Evolutionary conservation across 2,797 vertebrate genomes (phyloP), one percentile per base, ranked within the genome.

Genomic region (Coreius guichenoti): DNA sequence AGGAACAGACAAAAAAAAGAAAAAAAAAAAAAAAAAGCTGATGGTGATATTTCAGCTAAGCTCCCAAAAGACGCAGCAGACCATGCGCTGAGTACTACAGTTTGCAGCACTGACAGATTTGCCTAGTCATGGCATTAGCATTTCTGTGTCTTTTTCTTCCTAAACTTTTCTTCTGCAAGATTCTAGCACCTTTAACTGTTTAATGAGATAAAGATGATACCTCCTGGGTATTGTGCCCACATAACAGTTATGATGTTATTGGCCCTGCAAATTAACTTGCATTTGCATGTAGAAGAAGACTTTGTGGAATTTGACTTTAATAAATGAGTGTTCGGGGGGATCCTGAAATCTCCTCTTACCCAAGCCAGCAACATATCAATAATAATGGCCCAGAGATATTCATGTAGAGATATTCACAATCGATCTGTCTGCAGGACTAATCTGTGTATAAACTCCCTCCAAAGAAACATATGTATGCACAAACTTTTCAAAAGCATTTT

Each of bases 171-270:
- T 68, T 72, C 72, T 14, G 72, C 39, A 79, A 72, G 16, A 72
- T 83, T 14, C 74, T 81, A 29, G 67, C n/a, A 75, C 80, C 75
- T 85, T 85, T 74, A 86, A 88, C 78, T 81, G 74, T 73, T 87
- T 87, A 88, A 89, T 90, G 86, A 89, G 86, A 90, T 85, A 85
- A 89, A 82, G 67, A 63, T 31, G 80, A 74, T 75, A 79, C 80
- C 87, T 87, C 81, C 19, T 63, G 84, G 88, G 87, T 87, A 88
- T 86, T 89, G 80, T 70, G 80, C 74, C 75, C 45, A 87, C 86
- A 86, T 85, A 86, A 90, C 86, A 82, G 81, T 76, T 86, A 87
- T 87, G 83, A 89, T 88, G 85, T 86, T 88, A 86, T 81, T 72
- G 83, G 83, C 88, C 61, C 80, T 68, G 88, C 80, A 88, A 83